Conservation (phyloP, 2,797 vertebrate species). For the Erithacus rubecula region DNA sequence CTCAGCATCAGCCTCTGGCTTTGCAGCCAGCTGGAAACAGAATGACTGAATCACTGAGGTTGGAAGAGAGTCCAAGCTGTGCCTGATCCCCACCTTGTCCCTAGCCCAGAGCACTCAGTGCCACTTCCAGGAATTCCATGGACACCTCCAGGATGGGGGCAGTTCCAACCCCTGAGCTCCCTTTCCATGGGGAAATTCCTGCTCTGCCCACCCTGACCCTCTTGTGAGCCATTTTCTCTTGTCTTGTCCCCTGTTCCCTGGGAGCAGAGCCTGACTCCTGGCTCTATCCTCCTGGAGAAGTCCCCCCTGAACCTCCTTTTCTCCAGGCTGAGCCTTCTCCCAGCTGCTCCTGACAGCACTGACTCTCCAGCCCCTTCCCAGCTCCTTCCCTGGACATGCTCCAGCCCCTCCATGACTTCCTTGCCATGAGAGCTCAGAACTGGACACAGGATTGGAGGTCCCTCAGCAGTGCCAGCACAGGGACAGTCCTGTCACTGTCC, state of each 20-base stretch:
- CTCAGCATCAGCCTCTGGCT: not conserved
- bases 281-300: too few species aligned
- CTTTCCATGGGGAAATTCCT: not conserved
- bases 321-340: not conserved
- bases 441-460: too few species aligned
- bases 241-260: too few species aligned
- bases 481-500: not conserved
- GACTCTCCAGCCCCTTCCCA: not conserved
- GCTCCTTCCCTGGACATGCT: not conserved
- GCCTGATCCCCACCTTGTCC: fast-evolving
- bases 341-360: not conserved
- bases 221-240: too few species aligned
- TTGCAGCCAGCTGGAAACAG: not conserved
- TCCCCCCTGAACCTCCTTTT: not conserved
- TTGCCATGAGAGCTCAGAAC: not conserved
- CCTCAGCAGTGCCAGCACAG: not conserved
- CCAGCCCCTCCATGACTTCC: not conserved
- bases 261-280: too few species aligned
- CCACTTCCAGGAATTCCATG: not conserved
- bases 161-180: not conserved
- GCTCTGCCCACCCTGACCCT: not conserved
- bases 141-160: not conserved
- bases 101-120: not conserved
- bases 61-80: not conserved
- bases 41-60: not conserved